phyloP scores from a whole-genome alignment of 2,113 vertebrate genomes.

The Pachyramphus minor region DNA sequence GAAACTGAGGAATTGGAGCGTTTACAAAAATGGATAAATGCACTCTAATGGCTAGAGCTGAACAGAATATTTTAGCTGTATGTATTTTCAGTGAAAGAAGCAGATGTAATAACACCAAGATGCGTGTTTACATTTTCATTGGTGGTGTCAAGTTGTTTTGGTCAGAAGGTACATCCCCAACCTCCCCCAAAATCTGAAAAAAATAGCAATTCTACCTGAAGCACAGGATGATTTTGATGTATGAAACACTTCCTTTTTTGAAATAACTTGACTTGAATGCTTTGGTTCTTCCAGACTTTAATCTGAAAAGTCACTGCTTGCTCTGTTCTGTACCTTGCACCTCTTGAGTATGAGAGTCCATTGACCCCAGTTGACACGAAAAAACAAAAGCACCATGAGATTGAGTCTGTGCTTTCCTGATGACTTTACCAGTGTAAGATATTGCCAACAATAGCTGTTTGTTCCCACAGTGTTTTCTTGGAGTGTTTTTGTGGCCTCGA shows the following conservation, averaged over 20 bases:
- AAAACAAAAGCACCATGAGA: not conserved
- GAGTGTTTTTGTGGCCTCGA: not conserved
- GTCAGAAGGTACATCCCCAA: not conserved
- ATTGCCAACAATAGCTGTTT: not conserved
- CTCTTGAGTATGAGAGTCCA: not conserved
- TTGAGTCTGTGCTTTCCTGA: not conserved
- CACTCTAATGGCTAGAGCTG: not conserved
- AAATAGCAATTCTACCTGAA: not conserved
- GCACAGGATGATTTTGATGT: not conserved
- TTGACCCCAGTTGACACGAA: not conserved
- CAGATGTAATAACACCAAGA: not conserved
- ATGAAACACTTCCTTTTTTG: not conserved
- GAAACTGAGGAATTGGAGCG: not conserved
- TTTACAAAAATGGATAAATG: not conserved
- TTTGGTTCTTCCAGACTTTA: not conserved
- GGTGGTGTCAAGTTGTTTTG: not conserved
- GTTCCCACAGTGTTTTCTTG: not conserved
- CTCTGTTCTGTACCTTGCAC: not conserved
- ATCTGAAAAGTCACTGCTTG: not conserved
- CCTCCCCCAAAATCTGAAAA: not conserved
- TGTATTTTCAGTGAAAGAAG: not conserved
- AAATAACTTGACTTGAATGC: not conserved
- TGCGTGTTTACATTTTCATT: not conserved
- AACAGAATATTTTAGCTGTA: not conserved
- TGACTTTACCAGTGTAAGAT: not conserved